A percentile compares a stretch with the other conserved stretches of the same genome.
Evolutionary conservation across 1,140 invertebrate genomes (phyloP).

Genomic region (Sycophaga agraensis): DNA sequence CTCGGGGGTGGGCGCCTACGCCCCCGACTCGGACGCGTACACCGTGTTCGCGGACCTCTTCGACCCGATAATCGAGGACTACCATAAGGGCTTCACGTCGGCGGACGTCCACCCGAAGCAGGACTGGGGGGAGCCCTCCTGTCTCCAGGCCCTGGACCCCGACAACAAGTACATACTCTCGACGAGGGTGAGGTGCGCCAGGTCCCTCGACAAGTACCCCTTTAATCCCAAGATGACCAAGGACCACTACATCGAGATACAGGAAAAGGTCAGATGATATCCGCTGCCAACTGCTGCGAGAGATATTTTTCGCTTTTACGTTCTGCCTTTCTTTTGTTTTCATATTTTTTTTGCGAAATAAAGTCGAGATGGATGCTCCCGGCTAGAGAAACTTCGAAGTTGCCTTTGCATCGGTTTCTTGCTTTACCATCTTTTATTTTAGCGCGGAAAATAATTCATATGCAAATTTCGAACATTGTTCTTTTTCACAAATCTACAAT

Average conservation of each 20-base stretch:
- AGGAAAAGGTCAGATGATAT: constrained; percentile 57
- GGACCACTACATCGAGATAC: constrained; percentile 66
- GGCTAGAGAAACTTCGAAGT: too few relatives aligned
- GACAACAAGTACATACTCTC: constrained; percentile 69
- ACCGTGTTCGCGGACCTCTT: constrained; percentile 69
- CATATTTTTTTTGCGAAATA: too few relatives aligned
- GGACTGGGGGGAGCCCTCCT: constrained; percentile 70
- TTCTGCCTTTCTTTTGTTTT: constrained; percentile 11
- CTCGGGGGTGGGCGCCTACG: constrained; percentile 70
- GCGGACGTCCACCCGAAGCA: constrained; percentile 65
- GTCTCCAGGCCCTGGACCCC: constrained; percentile 74
- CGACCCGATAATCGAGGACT: constrained; percentile 77
- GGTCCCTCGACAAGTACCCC: constrained; percentile 70
- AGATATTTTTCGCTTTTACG: too few relatives aligned
- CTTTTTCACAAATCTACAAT: too few relatives aligned
- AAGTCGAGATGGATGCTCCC: too few relatives aligned
- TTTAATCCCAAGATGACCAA: constrained; percentile 76
- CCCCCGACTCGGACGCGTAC: constrained; percentile 73
- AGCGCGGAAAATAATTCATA: too few relatives aligned
- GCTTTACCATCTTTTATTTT: too few relatives aligned
- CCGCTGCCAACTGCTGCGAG: too few relatives aligned
- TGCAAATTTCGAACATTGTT: too few relatives aligned
- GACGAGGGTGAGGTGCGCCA: constrained; percentile 72
- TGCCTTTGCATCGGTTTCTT: too few relatives aligned
- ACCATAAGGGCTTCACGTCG: constrained; percentile 67